phyloP scores from a whole-genome alignment of 2,888 invertebrate species.

The Horisme vitalbata region DNA sequence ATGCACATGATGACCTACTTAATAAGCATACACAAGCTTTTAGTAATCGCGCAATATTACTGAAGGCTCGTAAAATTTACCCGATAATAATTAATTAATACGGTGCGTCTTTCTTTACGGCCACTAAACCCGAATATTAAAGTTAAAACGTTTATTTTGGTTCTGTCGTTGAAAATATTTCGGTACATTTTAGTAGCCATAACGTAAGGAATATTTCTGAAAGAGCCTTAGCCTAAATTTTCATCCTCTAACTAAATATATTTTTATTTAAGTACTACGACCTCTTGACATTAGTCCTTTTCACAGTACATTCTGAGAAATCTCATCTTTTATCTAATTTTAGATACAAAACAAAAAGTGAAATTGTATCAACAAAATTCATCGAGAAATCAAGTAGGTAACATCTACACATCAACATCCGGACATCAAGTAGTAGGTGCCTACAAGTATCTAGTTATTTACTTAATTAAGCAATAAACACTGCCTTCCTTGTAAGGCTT shows the following conservation, averaged over 20 bases:
- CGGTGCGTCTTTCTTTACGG: conserved; percentile 25
- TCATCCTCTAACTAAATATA: conserved; percentile 32
- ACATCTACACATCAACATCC: conserved; percentile 9
- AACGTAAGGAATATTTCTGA: conserved; percentile 53
- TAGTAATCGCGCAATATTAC: conserved; percentile 30
- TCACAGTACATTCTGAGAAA: not conserved
- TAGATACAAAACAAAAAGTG: no score
- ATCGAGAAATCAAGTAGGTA: conserved; percentile 2
- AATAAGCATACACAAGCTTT: conserved; percentile 33
- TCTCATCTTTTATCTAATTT: no score
- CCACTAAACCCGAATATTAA: conserved; percentile 57
- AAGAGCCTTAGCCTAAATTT: conserved; percentile 56
- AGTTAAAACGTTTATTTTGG: conserved; percentile 48
- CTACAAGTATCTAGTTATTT: not conserved
- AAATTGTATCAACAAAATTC: conserved; percentile 10
- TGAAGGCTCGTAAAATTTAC: conserved; percentile 24
- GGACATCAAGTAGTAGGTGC: conserved; percentile 4
- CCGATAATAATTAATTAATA: conserved; percentile 32
- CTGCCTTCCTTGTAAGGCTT: conserved; percentile 3
- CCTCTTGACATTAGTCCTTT: conserved; percentile 12
- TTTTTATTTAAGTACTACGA: conserved; percentile 17
- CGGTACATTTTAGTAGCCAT: conserved; percentile 53
- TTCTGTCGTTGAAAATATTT: conserved; percentile 50
- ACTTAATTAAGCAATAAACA: conserved; percentile 6
- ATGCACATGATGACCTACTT: conserved; percentile 29